phyloP scores from a whole-genome alignment of 1,140 invertebrate genomes.

The Himalopsyche phryganea region DNA sequence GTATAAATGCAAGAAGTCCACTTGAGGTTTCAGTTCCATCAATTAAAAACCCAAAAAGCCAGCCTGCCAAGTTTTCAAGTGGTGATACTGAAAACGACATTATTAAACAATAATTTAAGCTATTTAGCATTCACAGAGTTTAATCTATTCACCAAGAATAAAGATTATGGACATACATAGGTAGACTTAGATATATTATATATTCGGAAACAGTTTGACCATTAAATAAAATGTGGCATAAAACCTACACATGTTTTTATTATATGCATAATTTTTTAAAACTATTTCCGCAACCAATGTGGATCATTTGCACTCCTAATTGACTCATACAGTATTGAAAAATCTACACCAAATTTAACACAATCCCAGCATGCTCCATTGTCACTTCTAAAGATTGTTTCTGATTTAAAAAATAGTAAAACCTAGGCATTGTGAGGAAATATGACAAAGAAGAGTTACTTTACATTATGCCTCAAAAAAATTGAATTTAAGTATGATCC shows the following conservation, averaged over 20 bases:
- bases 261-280: not conserved
- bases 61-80: constrained; percentile 1
- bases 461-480: no score
- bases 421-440: no score
- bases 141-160: not conserved
- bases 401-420: not conserved
- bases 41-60: constrained; percentile 11
- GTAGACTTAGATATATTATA: not conserved
- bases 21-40: constrained; percentile 15
- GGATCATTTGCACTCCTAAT: no score
- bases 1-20: not conserved
- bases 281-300: no score
- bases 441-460: no score
- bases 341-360: no score
- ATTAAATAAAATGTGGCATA: not conserved
- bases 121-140: not conserved
- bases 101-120: not conserved
- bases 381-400: no score
- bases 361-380: no score
- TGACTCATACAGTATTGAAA: no score
- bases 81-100: not conserved
- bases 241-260: not conserved
- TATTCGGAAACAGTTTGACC: not conserved
- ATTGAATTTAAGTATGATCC: no score
- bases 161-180: not conserved